Evolutionary conservation across 2,113 vertebrate genomes (phyloP), one percentile per base, ranked within the genome.

Genomic region (Hassar affinis): DNA sequence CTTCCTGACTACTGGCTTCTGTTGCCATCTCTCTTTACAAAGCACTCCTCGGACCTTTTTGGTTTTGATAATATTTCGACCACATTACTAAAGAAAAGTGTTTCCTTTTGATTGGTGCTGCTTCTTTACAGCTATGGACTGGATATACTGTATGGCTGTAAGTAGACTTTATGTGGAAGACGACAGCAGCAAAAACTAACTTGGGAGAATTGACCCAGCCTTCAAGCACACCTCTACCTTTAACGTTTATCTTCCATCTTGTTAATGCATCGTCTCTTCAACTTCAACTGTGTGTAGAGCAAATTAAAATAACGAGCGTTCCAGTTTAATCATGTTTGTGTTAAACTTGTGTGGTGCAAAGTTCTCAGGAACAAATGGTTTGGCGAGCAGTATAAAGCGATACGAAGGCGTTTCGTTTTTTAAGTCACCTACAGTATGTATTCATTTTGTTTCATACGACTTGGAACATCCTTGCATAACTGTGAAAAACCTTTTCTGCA

Each of bases 141-240:
- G 15, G 8, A 68, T 35, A 30, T 15, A 9, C 69, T 82, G 56
- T 56, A 35, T 30, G 54, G 30, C 18, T 52, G 4, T 54, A 25
- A 30, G 54, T 27, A 52, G 27, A n/a, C 27, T 59, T 38, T 14
- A 42, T 5, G 2, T 5, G 3, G 14, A 49, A 49, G 25, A 72
- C 25, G 0, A 33, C 15, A 10, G 49, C 33, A 61, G 59, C 30
- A 49, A 79, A 59, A 74, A 74, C 51, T 9, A 12, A 45, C 49
- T 81, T 18, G 68, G 20, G 68, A 10, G 45, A 45, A 25, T 47
- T 11, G 47, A 6, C 76, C 62, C 71, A 74, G 66, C 83, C 85
- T 88, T 81, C 56, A 56, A 79, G 77, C 42, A 62, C 66, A 81
- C 54, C 66, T 57, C 18, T 82, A 77, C 51, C 64, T 80, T 74